phyloP scores from a whole-genome alignment of 2,797 vertebrate genomes.

The Semaprochilodus insignis region DNA sequence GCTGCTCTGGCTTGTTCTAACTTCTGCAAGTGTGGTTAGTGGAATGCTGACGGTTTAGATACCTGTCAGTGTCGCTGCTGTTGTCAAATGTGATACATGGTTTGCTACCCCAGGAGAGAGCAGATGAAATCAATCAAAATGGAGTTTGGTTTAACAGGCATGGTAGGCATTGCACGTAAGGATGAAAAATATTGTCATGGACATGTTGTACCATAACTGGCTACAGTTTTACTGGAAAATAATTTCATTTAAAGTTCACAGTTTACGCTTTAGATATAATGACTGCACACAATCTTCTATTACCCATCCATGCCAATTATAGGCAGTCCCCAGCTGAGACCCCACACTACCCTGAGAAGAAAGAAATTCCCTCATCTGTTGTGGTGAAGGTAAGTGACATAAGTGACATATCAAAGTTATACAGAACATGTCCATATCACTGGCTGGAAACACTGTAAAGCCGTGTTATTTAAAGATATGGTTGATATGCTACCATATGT shows the following conservation, averaged over 20 bases:
- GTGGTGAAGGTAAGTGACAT: not conserved
- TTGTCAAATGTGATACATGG: not conserved
- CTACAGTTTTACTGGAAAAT: not conserved
- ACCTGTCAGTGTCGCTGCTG: not conserved
- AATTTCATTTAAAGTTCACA: not conserved
- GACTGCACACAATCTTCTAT: not conserved
- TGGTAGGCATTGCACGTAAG: not conserved
- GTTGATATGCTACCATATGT: not conserved
- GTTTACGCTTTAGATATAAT: not conserved
- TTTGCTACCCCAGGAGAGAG: no score
- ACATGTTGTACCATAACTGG: not conserved
- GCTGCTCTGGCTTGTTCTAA: not conserved
- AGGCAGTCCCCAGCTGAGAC: not conserved
- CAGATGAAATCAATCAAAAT: not conserved
- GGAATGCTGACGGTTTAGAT: conserved; percentile 11
- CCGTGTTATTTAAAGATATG: not conserved
- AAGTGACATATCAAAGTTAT: no score
- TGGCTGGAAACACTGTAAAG: not conserved
- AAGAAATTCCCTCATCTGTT: conserved; percentile 1
- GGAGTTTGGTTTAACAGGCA: not conserved
- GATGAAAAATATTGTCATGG: not conserved
- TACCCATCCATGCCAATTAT: not conserved
- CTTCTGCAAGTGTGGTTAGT: not conserved
- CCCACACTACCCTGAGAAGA: conserved; percentile 13
- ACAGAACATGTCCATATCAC: not conserved